Evolutionary conservation across 92 coral and sea anemone species (phyloP).

Genomic region (Phenganax stokvisi): DNA sequence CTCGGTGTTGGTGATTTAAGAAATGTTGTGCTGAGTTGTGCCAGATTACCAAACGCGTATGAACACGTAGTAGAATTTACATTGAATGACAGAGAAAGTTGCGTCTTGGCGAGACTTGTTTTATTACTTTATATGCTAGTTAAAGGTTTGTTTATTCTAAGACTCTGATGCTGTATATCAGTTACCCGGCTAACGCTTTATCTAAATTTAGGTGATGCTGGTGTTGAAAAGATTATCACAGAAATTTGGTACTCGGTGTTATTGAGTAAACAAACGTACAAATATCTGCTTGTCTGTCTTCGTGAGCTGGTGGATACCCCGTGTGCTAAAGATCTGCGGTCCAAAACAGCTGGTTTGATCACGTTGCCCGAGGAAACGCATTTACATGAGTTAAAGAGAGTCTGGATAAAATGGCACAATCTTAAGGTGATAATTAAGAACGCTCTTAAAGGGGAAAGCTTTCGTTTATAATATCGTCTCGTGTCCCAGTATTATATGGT

Average conservation of each 20-base stretch:
- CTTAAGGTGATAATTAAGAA: slow-evolving; percentile 14
- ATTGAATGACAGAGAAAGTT: slow-evolving; percentile 58
- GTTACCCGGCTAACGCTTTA: neutral
- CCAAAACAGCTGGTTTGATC: slow-evolving; percentile 49
- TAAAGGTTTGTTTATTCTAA: slow-evolving; percentile 46
- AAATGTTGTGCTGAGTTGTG: slow-evolving; percentile 53
- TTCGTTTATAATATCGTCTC: too few species aligned
- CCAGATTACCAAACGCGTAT: slow-evolving; percentile 51
- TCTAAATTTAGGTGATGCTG: slow-evolving; percentile 8
- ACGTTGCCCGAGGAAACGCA: slow-evolving; percentile 40
- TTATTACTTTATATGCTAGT: slow-evolving; percentile 56
- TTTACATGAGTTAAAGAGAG: slow-evolving; percentile 34
- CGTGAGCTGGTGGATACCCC: slow-evolving; percentile 44
- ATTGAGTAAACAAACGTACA: slow-evolving; percentile 43
- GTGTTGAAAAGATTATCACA: slow-evolving; percentile 48
- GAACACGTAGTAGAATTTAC: slow-evolving; percentile 48
- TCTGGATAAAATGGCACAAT: slow-evolving; percentile 68
- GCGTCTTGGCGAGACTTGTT: slow-evolving; percentile 67
- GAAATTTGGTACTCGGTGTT: slow-evolving; percentile 73
- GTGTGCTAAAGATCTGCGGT: slow-evolving; percentile 45
- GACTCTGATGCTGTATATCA: neutral
- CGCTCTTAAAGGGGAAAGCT: neutral
- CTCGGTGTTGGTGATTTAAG: slow-evolving; percentile 80
- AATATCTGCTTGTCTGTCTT: slow-evolving; percentile 43
- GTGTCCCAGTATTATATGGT: too few species aligned